Evolutionary conservation across 2,888 invertebrate species (phyloP), one percentile per base, ranked within the genome.

Genomic region (Acleris laterana): DNA sequence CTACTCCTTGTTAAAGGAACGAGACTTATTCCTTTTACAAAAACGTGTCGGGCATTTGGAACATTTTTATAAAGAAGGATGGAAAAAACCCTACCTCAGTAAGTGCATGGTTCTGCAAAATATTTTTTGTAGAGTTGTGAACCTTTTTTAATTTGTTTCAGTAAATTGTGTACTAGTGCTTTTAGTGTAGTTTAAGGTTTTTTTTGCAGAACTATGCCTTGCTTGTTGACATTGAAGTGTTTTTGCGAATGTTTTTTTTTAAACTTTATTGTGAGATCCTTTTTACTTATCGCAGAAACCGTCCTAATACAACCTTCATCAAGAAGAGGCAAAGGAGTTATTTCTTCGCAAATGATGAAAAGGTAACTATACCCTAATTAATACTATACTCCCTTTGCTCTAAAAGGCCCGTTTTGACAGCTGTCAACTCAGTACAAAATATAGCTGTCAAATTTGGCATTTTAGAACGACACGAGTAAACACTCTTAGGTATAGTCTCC

Each of bases 61-160:
- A 90, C 79, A 89, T 91, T 68, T 92, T 92, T 87, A 90, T 89
- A 81, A 84, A 76, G 81, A 88, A 80, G 77, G 80, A 85, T 51
- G 68, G 77, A 5, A 69, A 74, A 76, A 68, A 22, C 61, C 70
- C 63, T 63, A 62, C 57, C 76, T 77, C 81, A 85, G 92, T 93
- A 88, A 93, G 92, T 91, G 92, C 92, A 93, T 92, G 87, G 92
- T 91, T 92, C 92, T 91, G 92, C 92, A 90, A 84, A 80, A 81
- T 82, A 74, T 76, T 72, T 3, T 48, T 48, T 48, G 22, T 57
- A 63, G 48, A 22, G 20, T 42, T 6, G 20, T 28, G 25, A 16
- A 50, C 11, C 16, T 13, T 22, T 50, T 50, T 13, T n/a, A 17
- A 46, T 1, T 25, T 25, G 13, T 17, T 53, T 42, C 4, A 55